Evolutionary conservation across 1,140 invertebrate genomes (phyloP).

Genomic region (Drosophila athabasca): DNA sequence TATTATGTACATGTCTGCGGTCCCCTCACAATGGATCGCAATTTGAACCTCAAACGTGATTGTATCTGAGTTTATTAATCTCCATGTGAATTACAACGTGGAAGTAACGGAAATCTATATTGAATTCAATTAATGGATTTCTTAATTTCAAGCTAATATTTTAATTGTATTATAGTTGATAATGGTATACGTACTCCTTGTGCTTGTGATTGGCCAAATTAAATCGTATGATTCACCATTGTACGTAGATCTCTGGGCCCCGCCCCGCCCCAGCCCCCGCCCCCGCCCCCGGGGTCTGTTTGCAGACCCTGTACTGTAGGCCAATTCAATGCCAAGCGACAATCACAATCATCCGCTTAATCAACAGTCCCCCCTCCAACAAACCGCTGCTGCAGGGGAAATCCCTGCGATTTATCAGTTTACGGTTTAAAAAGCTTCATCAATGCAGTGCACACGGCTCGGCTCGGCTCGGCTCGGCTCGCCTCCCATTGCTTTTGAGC

Average conservation of each 20-base stretch:
- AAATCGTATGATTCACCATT: no score
- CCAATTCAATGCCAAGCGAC: neutral
- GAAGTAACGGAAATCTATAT: no score
- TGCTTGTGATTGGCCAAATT: no score
- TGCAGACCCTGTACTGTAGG: neutral
- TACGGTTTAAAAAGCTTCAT: slow-evolving; percentile 63
- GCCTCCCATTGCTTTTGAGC: slow-evolving; percentile 48
- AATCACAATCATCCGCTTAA: slow-evolving; percentile 24
- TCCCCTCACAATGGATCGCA: slow-evolving; percentile 37
- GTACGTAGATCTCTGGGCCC: no score
- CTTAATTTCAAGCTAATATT: no score
- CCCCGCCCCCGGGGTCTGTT: no score
- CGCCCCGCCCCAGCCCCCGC: no score
- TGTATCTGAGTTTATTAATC: slow-evolving; percentile 1
- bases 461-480: slow-evolving; percentile 16
- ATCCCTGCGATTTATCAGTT: slow-evolving; percentile 58
- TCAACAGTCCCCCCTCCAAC: neutral
- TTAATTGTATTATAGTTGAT: no score
- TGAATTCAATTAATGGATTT: neutral
- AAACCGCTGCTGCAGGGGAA: slow-evolving; percentile 4
- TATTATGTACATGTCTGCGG: slow-evolving; percentile 37
- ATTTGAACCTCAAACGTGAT: slow-evolving; percentile 43
- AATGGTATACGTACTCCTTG: no score
- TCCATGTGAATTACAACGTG: no score
- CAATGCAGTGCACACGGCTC: slow-evolving; percentile 26